These are phyloP conservation scores for Lucinisca nassula DNA, from an alignment of 2,888 invertebrate genomes.

Conservation along the genomic window DNA sequence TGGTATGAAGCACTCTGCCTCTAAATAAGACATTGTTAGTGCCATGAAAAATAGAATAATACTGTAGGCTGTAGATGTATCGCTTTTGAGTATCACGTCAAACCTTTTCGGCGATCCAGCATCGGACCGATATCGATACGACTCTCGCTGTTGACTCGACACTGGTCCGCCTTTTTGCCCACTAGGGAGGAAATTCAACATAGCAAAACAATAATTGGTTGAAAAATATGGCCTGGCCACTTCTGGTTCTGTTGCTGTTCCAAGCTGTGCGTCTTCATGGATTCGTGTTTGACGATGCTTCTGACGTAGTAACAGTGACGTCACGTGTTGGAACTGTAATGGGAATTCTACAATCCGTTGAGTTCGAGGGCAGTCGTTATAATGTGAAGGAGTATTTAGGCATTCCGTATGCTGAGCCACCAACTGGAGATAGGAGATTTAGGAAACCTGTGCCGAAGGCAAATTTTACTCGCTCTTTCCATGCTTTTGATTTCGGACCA, in stretches of 20 bases:
- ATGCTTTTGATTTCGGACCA: slow-evolving; percentile 47
- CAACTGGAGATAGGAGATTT: slow-evolving; percentile 48
- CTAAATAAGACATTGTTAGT: too few species aligned
- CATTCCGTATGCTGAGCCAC: slow-evolving; percentile 55
- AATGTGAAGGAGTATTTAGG: slow-evolving; percentile 24
- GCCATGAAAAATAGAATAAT: too few species aligned
- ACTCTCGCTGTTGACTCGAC: too few species aligned
- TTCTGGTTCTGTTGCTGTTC: not conserved
- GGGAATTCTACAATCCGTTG: not conserved
- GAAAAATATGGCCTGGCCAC: not conserved
- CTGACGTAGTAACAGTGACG: not conserved
- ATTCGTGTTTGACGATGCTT: not conserved
- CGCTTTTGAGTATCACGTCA: too few species aligned
- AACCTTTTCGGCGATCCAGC: too few species aligned
- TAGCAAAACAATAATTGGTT: too few species aligned
- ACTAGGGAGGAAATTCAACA: too few species aligned
- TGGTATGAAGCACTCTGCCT: too few species aligned
- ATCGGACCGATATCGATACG: too few species aligned
- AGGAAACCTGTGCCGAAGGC: slow-evolving; percentile 44
- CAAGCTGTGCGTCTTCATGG: not conserved
- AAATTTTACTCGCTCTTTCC: slow-evolving; percentile 19
- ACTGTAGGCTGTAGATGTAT: too few species aligned
- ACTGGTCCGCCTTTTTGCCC: too few species aligned
- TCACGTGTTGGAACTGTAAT: not conserved
- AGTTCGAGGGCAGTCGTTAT: not conserved